Percentiles rank a stretch among this genome's conserved stretches.
Evolutionary conservation across 2,888 invertebrate species (phyloP).

Genomic region (Theodoxus fluviatilis): DNA sequence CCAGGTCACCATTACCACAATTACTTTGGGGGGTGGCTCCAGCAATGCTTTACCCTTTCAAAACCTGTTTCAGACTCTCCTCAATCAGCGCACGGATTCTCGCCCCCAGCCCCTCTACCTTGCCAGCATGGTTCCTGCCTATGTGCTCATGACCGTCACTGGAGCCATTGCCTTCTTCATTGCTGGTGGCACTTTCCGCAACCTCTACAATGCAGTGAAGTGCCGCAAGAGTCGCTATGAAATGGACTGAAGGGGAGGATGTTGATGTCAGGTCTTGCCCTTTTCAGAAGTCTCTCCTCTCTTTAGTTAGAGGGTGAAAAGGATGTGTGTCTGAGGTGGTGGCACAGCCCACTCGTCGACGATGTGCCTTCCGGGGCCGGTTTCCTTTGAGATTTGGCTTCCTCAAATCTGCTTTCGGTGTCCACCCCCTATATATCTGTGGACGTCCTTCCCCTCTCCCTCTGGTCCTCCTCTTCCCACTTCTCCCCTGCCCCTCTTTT

Average conservation of each 20-base stretch:
- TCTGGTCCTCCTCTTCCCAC: no score
- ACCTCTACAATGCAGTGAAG: slow-evolving; percentile 39
- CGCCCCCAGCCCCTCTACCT: slow-evolving; percentile 46
- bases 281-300: no score
- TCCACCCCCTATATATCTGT: no score
- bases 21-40: no score
- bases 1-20: no score
- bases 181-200: slow-evolving; percentile 56
- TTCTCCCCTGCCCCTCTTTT: no score
- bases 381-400: no score
- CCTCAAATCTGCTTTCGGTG: no score
- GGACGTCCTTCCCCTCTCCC: no score
- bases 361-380: no score
- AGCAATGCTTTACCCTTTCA: no score
- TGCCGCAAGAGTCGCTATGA: slow-evolving; percentile 41
- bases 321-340: neutral
- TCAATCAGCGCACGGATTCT: slow-evolving; percentile 49
- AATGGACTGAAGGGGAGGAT: slow-evolving; percentile 36
- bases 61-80: slow-evolving; percentile 56
- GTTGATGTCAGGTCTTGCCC: neutral
- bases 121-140: slow-evolving; percentile 55
- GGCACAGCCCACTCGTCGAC: no score
- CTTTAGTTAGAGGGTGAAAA: neutral
- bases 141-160: slow-evolving; percentile 48
- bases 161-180: slow-evolving; percentile 50